Conservation (phyloP, 2,797 vertebrate genomes). For the Acrossocheilus fasciatus region DNA sequence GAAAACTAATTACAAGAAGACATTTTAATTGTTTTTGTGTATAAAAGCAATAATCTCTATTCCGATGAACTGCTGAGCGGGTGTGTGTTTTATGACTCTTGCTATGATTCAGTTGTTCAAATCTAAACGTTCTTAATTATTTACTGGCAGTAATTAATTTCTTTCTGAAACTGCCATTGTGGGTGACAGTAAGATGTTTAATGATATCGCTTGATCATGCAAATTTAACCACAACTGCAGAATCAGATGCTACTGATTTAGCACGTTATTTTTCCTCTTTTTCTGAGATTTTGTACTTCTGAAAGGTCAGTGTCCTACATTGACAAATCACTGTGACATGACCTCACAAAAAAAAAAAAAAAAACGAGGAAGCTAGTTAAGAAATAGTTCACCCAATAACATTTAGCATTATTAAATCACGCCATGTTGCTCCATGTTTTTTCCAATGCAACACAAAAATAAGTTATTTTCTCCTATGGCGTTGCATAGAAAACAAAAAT, state of each 20-base stretch:
- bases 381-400: background rate
- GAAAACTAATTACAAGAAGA: slow-evolving; percentile 4
- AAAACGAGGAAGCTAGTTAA: background rate
- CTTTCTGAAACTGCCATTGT: background rate
- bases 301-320: slow-evolving; percentile 15
- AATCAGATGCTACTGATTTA: background rate
- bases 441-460: background rate
- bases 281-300: background rate
- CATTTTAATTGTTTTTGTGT: background rate
- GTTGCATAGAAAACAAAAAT: background rate
- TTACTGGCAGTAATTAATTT: slow-evolving; percentile 23
- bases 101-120: slow-evolving; percentile 12
- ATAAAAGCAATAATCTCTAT: background rate
- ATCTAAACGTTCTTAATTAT: slow-evolving; percentile 27
- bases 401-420: background rate
- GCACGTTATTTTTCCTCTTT: background rate
- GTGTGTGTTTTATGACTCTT: slow-evolving; percentile 1
- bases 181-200: slow-evolving; percentile 6
- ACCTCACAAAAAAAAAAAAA: background rate
- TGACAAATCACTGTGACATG: background rate
- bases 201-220: background rate
- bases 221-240: background rate
- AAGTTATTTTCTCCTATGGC: background rate
- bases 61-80: background rate
- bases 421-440: background rate